These are phyloP conservation scores for Patiria miniata DNA, from an alignment of 35 echinoderm and acorn worm genomes.

Conservation along the genomic window DNA sequence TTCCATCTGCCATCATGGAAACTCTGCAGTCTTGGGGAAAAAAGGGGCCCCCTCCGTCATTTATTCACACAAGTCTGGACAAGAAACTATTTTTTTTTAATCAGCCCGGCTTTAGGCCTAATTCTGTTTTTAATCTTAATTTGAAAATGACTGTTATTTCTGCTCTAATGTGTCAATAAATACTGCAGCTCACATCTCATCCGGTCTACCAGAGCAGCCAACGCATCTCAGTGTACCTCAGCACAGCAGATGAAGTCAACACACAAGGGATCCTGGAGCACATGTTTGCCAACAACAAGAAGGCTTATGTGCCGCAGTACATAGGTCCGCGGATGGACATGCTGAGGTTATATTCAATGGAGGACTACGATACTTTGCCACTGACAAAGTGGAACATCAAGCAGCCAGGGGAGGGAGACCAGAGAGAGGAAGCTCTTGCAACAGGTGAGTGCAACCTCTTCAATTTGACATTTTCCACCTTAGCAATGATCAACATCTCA, in stretches of 20 bases:
- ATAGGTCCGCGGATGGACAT: slow-evolving; percentile 97
- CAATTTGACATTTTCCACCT: too few species aligned
- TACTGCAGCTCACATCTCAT: slow-evolving; percentile 66
- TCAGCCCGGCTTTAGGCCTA: too few species aligned
- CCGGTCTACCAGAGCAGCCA: slow-evolving; percentile 81
- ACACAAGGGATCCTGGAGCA: slow-evolving; percentile 79
- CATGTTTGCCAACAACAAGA: slow-evolving; percentile 83
- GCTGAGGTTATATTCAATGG: slow-evolving; percentile 87
- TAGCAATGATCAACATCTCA: too few species aligned
- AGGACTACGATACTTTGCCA: slow-evolving; percentile 87
- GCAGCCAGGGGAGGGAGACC: slow-evolving; percentile 86
- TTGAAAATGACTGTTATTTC: background rate
- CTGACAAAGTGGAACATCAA: slow-evolving; percentile 99
- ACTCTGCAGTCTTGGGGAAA: too few species aligned
- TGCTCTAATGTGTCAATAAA: background rate
- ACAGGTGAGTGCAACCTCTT: slow-evolving; percentile 57
- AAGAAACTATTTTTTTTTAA: too few species aligned
- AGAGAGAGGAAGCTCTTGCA: slow-evolving; percentile 84
- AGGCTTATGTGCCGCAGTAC: slow-evolving; percentile 92
- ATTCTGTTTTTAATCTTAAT: too few species aligned
- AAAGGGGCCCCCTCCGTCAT: too few species aligned
- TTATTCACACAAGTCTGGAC: too few species aligned
- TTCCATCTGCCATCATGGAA: too few species aligned
- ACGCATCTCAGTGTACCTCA: slow-evolving; percentile 86
- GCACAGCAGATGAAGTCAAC: slow-evolving; percentile 77